Conservation (phyloP, 2,888 invertebrate genomes). For the Gortyna flavago region DNA sequence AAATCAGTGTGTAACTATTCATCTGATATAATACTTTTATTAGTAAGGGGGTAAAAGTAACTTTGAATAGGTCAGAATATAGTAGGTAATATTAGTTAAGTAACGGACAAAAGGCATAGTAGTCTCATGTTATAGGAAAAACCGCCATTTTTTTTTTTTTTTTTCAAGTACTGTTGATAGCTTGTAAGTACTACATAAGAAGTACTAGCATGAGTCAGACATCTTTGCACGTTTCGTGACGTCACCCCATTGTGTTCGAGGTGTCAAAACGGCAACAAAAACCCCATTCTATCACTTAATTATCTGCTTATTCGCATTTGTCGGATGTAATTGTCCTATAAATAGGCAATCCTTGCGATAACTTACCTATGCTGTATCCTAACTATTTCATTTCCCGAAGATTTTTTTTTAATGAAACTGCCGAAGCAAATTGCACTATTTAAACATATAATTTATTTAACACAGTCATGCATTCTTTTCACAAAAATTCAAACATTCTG, state of each 20-base stretch:
- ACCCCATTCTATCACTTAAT: constrained; percentile 64
- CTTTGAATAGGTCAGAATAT: background rate
- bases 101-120: background rate
- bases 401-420: no score
- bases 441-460: no score
- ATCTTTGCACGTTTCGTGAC: constrained; percentile 60
- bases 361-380: constrained; percentile 9
- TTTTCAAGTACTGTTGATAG: constrained; percentile 13
- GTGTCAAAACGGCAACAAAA: constrained; percentile 66
- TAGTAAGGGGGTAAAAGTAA: no score
- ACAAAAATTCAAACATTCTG: no score
- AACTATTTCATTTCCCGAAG: background rate
- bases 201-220: constrained; percentile 60
- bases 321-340: constrained; percentile 56
- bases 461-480: no score
- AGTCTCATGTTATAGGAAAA: background rate
- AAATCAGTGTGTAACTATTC: no score
- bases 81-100: background rate
- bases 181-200: constrained; percentile 36
- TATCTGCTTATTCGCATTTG: constrained; percentile 62
- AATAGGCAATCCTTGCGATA: constrained; percentile 33
- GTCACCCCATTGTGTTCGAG: constrained; percentile 62
- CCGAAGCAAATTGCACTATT: no score
- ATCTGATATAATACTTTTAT: no score
- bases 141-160: constrained; percentile 1